Evolutionary conservation across 2,113 vertebrate genomes (phyloP), one percentile per base, ranked within the genome.

Genomic region (Gasterosteus nipponicus): DNA sequence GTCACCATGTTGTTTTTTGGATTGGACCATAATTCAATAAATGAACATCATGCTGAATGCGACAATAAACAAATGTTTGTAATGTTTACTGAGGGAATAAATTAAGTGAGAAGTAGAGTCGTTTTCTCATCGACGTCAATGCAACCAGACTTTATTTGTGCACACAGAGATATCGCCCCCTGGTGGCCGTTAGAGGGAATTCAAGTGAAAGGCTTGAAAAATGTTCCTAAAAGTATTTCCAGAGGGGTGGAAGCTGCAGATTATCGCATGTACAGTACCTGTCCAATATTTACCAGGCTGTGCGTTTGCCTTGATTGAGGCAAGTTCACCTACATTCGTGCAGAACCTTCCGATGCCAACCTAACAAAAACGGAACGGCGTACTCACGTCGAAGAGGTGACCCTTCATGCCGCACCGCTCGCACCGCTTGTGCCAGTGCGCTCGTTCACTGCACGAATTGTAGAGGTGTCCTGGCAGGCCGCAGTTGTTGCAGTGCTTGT

Each of bases 381-480:
- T 91, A 97, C 98, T 98, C 91, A 99, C 98, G 15, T 98, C 96
- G 74, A 91, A 90, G 56, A 95, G 96, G 92, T 99, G 98, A 1
- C 98, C 97, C 22, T 67, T 94, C 96, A 97, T 97, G 70, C 85
- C 74, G 73, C 98, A 99, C 78, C 97, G 97, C 57, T 93, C 94
- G 89, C 98, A 99, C 19, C 90, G 89, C 15, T 96, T 97, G 70
- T 93, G 90, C 96, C 96, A 97, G 15, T 93, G 94, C 22, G 91
- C 41, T 77, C 72, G 94, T 88, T 97, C 96, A 9, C 89, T 89
- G 85, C 98, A 99, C 7, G 94, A 93, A 19, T 76, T 80, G 71
- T 80, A 92, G 3, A 72, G 82, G 90, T 97, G 96, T 26, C 96
- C 95, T 0, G 98, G 98, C 86, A 95, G 90, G 39, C 83, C 93